Percentiles rank a stretch among this genome's conserved stretches.
phyloP scores from a whole-genome alignment of 2,888 invertebrate genomes.

The Tenthredo scrophulariae region DNA sequence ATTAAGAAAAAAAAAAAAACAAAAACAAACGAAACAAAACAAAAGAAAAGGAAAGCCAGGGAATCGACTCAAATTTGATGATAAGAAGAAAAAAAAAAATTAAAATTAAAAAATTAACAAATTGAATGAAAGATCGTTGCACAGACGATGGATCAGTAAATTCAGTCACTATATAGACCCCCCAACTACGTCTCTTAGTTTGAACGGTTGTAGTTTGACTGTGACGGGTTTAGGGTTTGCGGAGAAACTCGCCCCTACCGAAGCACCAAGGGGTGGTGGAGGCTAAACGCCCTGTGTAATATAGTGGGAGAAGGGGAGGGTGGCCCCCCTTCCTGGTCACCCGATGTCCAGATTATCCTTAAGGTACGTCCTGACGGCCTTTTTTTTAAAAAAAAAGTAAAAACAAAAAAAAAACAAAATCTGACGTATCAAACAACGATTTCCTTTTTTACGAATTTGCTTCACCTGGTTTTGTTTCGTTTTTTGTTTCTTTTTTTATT shows the following conservation, averaged over 20 bases:
- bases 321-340: conserved; percentile 40
- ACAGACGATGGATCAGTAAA: background rate
- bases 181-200: conserved; percentile 3
- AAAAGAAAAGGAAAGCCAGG: background rate
- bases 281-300: conserved; percentile 30
- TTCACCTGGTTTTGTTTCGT: too few relatives aligned
- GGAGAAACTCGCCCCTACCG: conserved; percentile 43
- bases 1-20: background rate
- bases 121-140: background rate
- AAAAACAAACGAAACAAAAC: background rate
- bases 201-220: conserved; percentile 49
- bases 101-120: background rate
- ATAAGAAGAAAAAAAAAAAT: background rate
- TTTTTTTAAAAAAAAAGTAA: background rate
- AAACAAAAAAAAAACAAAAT: too few relatives aligned
- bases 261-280: conserved; percentile 42
- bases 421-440: too few relatives aligned
- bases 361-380: background rate
- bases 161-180: background rate
- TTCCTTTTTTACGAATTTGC: too few relatives aligned
- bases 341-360: conserved; percentile 21
- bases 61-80: background rate
- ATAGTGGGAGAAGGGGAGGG: conserved; percentile 34
- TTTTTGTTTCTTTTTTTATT: too few relatives aligned
- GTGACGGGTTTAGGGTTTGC: conserved; percentile 31